These are phyloP conservation scores for Carcina quercana DNA, from an alignment of 2,888 invertebrate genomes.

Conservation along the genomic window DNA sequence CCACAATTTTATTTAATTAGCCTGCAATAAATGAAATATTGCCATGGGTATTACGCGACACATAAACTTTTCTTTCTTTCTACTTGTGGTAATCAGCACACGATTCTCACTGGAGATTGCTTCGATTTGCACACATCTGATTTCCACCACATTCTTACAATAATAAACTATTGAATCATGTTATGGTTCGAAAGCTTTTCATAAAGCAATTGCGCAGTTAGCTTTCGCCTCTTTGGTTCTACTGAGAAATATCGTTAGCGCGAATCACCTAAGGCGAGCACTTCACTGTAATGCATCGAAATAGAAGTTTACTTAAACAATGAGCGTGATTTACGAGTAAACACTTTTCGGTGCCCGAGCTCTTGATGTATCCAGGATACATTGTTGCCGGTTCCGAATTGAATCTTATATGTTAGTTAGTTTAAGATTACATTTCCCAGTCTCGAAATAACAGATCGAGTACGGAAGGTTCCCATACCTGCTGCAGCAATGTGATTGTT, in stretches of 20 bases:
- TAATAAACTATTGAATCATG: no score
- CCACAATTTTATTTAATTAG: no score
- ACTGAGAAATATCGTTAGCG: slow-evolving; percentile 50
- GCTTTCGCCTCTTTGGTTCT: slow-evolving; percentile 40
- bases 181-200: slow-evolving; percentile 11
- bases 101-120: no score
- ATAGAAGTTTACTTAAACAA: slow-evolving; percentile 69
- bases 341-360: slow-evolving; percentile 49
- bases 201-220: slow-evolving; percentile 38
- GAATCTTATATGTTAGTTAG: slow-evolving; percentile 23
- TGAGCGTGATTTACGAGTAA: slow-evolving; percentile 68
- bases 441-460: no score
- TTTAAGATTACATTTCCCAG: slow-evolving; percentile 26
- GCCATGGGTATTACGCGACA: no score
- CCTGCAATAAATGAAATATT: no score
- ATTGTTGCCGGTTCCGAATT: slow-evolving; percentile 20
- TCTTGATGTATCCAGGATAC: slow-evolving; percentile 34
- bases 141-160: no score
- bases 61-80: no score
- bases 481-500: slow-evolving; percentile 26
- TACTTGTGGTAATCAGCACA: no score
- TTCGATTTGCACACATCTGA: no score
- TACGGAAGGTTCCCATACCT: slow-evolving; percentile 18
- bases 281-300: slow-evolving; percentile 62
- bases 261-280: slow-evolving; percentile 36